phyloP scores from a whole-genome alignment of 2,888 invertebrate species.

The Oscheius sp. region DNA sequence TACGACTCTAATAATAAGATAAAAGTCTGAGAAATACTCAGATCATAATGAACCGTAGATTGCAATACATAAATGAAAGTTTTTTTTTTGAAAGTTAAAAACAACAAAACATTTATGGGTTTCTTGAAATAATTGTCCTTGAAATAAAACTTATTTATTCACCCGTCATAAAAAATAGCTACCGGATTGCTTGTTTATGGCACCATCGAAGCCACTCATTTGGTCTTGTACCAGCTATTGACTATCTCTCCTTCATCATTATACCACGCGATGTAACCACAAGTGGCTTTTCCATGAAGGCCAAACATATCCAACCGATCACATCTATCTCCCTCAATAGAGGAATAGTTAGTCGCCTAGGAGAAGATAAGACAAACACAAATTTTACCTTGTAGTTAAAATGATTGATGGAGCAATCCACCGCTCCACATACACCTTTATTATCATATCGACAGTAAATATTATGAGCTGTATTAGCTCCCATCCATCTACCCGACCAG shows the following conservation, averaged over 20 bases:
- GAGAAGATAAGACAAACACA: slow-evolving; percentile 2
- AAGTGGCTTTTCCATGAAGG: slow-evolving; percentile 60
- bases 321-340: slow-evolving; percentile 58
- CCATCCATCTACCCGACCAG: slow-evolving; percentile 68
- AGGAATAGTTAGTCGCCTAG: slow-evolving; percentile 55
- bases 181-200: too few relatives aligned
- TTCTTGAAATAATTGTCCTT: too few relatives aligned
- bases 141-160: too few relatives aligned
- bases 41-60: too few relatives aligned
- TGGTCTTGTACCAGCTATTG: slow-evolving; percentile 68
- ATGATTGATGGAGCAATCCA: slow-evolving; percentile 65
- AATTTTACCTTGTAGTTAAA: slow-evolving; percentile 37
- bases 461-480: slow-evolving; percentile 65
- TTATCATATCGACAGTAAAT: slow-evolving; percentile 64
- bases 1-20: too few relatives aligned
- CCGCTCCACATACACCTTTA: slow-evolving; percentile 56
- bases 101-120: too few relatives aligned
- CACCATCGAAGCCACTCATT: slow-evolving; percentile 34
- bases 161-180: too few relatives aligned
- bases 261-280: slow-evolving; percentile 67
- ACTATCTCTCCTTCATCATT: slow-evolving; percentile 54
- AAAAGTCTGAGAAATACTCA: too few relatives aligned
- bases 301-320: slow-evolving; percentile 62
- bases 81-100: too few relatives aligned
- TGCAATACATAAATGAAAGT: too few relatives aligned